Evolutionary conservation across 2,888 invertebrate genomes (phyloP).

Genomic region (Lycia hirtaria): DNA sequence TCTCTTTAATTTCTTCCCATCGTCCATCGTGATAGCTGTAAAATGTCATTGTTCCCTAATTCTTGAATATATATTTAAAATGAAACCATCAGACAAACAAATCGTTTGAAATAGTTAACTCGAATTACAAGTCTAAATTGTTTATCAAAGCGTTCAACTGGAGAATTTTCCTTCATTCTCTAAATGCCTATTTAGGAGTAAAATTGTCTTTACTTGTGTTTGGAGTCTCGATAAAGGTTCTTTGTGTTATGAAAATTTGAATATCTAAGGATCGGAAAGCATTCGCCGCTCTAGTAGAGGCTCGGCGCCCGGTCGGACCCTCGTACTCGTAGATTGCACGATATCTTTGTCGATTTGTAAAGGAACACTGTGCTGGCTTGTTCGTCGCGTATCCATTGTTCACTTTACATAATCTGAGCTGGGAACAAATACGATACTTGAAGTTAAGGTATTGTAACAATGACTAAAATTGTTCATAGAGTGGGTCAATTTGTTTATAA

Average conservation of each 20-base stretch:
- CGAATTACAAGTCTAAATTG: neutral
- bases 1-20: too few relatives aligned
- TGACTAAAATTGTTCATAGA: neutral
- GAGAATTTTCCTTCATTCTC: constrained; percentile 3
- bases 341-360: constrained; percentile 26
- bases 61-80: too few relatives aligned
- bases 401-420: neutral
- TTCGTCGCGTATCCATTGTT: constrained; percentile 2
- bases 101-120: neutral
- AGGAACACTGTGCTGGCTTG: constrained; percentile 8
- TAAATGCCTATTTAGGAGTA: constrained; percentile 19
- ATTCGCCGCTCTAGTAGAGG: constrained; percentile 11
- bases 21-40: too few relatives aligned
- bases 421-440: neutral
- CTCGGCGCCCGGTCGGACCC: constrained; percentile 15
- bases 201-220: constrained; percentile 20
- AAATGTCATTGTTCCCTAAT: too few relatives aligned
- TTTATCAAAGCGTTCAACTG: constrained; percentile 7
- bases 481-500: too few relatives aligned
- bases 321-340: constrained; percentile 20
- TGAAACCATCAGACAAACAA: neutral
- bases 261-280: constrained; percentile 22
- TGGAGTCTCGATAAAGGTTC: constrained; percentile 12
- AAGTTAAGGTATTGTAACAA: neutral
- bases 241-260: constrained; percentile 29